Conservation (phyloP, 2,797 vertebrate genomes). For the Clarias fuscus region DNA sequence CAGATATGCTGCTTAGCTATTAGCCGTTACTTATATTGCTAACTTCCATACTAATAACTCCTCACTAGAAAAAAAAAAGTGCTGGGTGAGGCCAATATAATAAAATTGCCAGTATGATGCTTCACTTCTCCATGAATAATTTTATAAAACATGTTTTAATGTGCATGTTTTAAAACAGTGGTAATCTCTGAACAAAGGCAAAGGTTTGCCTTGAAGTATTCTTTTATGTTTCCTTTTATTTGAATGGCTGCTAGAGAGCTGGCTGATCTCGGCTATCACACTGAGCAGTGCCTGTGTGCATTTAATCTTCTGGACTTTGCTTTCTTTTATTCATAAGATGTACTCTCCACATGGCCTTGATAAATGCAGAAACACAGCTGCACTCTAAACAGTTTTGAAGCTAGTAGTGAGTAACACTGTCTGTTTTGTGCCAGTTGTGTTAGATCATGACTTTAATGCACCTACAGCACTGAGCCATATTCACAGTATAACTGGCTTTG, state of each 20-base stretch:
- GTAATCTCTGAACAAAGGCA: not conserved
- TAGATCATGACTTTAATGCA: constrained; percentile 4
- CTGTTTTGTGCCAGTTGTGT: not conserved
- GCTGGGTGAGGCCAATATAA: not conserved
- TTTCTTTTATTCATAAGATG: constrained; percentile 33
- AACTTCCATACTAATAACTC: not conserved
- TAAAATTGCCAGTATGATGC: not conserved
- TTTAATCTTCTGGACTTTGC: constrained; percentile 2
- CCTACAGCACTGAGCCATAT: not conserved
- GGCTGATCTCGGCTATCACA: not conserved
- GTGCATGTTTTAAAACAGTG: not conserved
- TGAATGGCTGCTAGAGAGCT: not conserved
- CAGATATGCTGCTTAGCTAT: not conserved
- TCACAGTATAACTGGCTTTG: not conserved
- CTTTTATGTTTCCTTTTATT: not conserved
- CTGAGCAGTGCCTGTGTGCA: not conserved
- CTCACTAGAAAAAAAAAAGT: not conserved
- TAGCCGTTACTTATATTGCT: not conserved
- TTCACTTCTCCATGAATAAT: not conserved
- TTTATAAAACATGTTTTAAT: not conserved
- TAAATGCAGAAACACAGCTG: not conserved
- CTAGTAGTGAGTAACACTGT: not conserved
- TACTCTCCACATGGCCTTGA: not conserved
- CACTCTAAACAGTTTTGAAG: not conserved
- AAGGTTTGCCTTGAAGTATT: not conserved